Evolutionary conservation across 2,888 invertebrate species (phyloP).

Genomic region (Dione juno): DNA sequence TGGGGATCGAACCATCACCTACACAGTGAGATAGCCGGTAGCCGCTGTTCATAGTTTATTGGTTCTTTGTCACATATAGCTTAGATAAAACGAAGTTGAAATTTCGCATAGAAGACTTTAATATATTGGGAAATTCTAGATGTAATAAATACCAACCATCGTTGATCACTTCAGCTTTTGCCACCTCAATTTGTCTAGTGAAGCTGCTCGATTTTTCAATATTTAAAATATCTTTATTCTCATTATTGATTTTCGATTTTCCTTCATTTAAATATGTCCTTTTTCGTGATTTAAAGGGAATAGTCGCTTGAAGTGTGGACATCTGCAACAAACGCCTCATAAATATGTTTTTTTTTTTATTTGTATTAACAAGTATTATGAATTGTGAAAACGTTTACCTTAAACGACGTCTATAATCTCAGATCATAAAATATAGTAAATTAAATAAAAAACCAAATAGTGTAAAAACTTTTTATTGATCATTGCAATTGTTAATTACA

Average conservation of each 20-base stretch:
- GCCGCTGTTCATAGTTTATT: no score
- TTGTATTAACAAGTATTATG: neutral
- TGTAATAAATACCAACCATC: constrained; percentile 19
- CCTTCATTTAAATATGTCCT: constrained; percentile 58
- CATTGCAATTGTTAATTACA: constrained; percentile 30
- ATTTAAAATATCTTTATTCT: constrained; percentile 57
- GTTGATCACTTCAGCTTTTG: constrained; percentile 13
- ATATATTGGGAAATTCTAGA: no score
- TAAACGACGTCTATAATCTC: neutral
- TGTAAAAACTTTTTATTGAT: constrained; percentile 29
- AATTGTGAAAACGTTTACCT: constrained; percentile 21
- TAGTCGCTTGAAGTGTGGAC: constrained; percentile 74
- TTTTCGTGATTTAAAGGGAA: constrained; percentile 79
- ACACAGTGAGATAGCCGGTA: no score
- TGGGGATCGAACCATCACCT: no score
- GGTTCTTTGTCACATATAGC: no score
- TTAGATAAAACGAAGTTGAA: no score
- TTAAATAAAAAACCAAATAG: constrained; percentile 24
- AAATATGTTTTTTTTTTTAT: neutral
- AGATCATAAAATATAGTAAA: neutral
- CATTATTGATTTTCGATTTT: constrained; percentile 55
- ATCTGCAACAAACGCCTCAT: constrained; percentile 56
- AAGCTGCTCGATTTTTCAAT: constrained; percentile 32
- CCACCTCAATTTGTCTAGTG: constrained; percentile 44
- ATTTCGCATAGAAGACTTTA: no score